phyloP scores from a whole-genome alignment of 1,140 invertebrate genomes.

The Papilio xuthus region DNA sequence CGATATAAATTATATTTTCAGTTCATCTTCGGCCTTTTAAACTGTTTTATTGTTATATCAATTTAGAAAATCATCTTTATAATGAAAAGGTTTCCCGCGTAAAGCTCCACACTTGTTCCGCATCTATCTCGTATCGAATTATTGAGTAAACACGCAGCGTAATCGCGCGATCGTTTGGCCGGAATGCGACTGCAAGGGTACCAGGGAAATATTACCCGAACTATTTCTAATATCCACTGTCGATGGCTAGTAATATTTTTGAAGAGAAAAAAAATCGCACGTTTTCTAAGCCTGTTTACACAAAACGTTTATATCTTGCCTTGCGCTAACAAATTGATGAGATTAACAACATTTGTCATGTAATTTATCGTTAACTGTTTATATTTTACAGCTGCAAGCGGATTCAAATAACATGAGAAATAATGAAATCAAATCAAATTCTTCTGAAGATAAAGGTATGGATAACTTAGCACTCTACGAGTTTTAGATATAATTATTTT shows the following conservation, averaged over 20 bases:
- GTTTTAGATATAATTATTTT: neutral
- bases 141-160: slow-evolving; percentile 78
- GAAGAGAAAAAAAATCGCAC: slow-evolving; percentile 29
- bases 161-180: slow-evolving; percentile 72
- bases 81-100: slow-evolving; percentile 40
- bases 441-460: neutral
- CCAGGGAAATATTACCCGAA: slow-evolving; percentile 60
- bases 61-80: neutral
- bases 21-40: too few species aligned
- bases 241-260: slow-evolving; percentile 50
- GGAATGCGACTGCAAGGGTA: slow-evolving; percentile 64
- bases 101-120: slow-evolving; percentile 45
- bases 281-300: slow-evolving; percentile 32
- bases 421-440: neutral
- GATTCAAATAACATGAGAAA: slow-evolving; percentile 19
- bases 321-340: slow-evolving; percentile 14
- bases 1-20: too few species aligned
- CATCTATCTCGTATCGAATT: slow-evolving; percentile 72
- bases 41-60: too few species aligned
- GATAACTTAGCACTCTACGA: too few species aligned
- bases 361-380: slow-evolving; percentile 8
- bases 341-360: slow-evolving; percentile 27
- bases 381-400: slow-evolving; percentile 6
- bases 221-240: slow-evolving; percentile 49
- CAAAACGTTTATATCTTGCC: slow-evolving; percentile 20